phyloP scores from a whole-genome alignment of 2,888 invertebrate genomes.

The Balanococcus diminutus region DNA sequence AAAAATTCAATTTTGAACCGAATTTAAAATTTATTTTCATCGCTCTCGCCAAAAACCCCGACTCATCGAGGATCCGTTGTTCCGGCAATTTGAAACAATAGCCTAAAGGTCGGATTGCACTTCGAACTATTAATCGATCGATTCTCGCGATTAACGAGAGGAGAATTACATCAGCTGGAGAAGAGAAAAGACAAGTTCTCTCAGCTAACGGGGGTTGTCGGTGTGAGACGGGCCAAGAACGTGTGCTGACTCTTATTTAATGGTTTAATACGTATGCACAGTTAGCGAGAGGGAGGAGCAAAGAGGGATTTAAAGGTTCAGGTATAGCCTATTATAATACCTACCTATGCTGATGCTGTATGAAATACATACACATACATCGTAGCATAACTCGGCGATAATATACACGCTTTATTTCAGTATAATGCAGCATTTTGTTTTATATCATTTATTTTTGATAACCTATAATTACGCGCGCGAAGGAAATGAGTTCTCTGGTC shows the following conservation, averaged over 20 bases:
- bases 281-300: neutral
- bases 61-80: no score
- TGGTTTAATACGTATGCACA: neutral
- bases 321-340: neutral
- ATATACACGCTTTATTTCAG: neutral
- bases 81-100: no score
- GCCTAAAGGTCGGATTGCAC: no score
- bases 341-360: no score
- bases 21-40: no score
- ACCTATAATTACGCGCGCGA: conserved; percentile 4
- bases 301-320: neutral
- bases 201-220: neutral
- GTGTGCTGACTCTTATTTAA: neutral
- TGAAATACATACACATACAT: neutral
- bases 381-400: neutral
- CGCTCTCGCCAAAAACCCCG: no score
- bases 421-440: neutral
- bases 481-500: neutral
- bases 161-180: neutral
- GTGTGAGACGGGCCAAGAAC: neutral
- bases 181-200: neutral
- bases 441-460: conserved; percentile 28
- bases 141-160: neutral
- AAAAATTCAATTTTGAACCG: no score
- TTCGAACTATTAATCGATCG: neutral